Conservation (phyloP, 2,113 vertebrate species). For the Grammomys dolichurus region DNA sequence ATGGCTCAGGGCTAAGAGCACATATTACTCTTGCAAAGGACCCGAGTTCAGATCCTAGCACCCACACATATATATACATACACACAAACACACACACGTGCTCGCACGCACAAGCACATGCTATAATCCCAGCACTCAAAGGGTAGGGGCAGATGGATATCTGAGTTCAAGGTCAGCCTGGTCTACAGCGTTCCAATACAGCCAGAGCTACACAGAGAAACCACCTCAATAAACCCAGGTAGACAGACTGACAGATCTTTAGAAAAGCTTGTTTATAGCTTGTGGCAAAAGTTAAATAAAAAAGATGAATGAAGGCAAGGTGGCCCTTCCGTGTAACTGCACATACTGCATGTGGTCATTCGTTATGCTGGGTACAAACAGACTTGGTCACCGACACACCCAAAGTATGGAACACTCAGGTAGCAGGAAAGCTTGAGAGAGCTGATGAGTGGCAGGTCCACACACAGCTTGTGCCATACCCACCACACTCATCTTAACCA, state of each 20-base stretch:
- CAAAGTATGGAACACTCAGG: background rate
- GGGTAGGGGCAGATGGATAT: background rate
- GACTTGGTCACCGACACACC: background rate
- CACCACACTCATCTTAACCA: background rate
- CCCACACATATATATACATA: background rate
- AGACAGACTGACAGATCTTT: background rate
- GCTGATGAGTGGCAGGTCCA: background rate
- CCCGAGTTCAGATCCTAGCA: background rate
- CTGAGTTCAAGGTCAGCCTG: background rate
- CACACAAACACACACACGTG: too few relatives aligned
- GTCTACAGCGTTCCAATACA: background rate
- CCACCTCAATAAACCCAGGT: background rate
- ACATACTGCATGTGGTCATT: background rate
- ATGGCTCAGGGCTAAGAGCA: background rate
- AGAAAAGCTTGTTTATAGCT: background rate
- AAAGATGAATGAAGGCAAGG: background rate
- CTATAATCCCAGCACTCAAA: background rate
- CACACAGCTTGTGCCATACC: background rate
- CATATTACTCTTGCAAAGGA: background rate
- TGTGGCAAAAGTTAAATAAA: background rate
- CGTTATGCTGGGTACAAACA: background rate
- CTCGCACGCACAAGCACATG: too few relatives aligned
- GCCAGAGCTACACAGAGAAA: background rate
- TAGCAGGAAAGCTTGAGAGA: background rate
- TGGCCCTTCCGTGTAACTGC: fast-evolving